These are phyloP conservation scores for Drosophila incognita DNA, from an alignment of 2,888 invertebrate species.

Conservation along the genomic window DNA sequence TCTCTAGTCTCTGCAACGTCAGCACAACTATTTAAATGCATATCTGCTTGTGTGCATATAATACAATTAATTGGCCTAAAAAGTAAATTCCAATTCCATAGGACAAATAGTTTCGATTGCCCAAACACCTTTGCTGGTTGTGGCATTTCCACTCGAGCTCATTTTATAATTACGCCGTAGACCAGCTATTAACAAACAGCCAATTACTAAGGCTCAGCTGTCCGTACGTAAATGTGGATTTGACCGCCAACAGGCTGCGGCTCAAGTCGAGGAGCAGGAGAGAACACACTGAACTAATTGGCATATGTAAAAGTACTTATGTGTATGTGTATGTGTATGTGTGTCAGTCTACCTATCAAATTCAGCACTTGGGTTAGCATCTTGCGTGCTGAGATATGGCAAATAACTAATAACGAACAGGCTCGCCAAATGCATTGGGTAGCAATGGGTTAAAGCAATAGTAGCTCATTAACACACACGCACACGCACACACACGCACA, in stretches of 20 bases:
- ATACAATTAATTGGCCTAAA: not conserved
- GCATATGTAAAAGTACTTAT: not conserved
- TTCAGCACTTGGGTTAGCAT: not conserved
- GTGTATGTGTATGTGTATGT: not conserved
- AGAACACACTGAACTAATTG: not conserved
- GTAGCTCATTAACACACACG: not conserved
- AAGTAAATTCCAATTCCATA: not conserved
- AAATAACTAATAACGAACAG: not conserved
- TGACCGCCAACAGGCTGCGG: not conserved
- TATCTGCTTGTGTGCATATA: not conserved
- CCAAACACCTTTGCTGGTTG: not conserved
- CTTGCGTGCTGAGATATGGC: not conserved
- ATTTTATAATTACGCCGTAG: not conserved
- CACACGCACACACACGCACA: not conserved
- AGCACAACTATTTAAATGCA: not conserved
- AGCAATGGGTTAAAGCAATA: not conserved
- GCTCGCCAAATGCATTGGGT: not conserved
- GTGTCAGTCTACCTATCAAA: not conserved
- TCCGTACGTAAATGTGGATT: not conserved
- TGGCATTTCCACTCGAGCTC: not conserved
- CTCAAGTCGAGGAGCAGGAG: not conserved
- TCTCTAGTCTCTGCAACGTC: not conserved
- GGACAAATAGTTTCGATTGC: not conserved
- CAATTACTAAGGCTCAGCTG: not conserved
- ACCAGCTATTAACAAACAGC: not conserved